Conservation (phyloP, 2,797 vertebrate species). For the Luscinia megarhynchos region DNA sequence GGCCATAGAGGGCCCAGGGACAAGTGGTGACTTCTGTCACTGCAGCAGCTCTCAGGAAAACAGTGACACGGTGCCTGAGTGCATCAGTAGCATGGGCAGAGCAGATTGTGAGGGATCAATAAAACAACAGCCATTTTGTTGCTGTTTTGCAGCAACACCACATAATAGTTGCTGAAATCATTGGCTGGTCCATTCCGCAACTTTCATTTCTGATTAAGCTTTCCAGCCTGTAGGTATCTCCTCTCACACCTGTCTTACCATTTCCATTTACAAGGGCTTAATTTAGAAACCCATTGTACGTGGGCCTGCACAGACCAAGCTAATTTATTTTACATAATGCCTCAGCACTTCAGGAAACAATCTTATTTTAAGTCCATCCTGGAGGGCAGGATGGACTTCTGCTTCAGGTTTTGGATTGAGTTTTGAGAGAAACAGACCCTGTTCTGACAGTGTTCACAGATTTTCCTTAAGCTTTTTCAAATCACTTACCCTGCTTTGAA, state of each 20-base stretch:
- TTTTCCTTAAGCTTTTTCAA: not conserved
- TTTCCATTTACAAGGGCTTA: slow-evolving; percentile 42
- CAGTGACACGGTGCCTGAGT: not conserved
- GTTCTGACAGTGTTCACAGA: not conserved
- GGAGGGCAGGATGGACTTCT: not conserved
- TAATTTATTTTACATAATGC: slow-evolving; percentile 50
- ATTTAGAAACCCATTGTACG: slow-evolving; percentile 46
- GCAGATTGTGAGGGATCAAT: not conserved
- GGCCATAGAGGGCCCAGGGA: not conserved
- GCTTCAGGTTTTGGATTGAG: not conserved
- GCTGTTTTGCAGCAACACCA: not conserved
- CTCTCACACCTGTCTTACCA: slow-evolving; percentile 17
- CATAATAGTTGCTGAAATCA: not conserved
- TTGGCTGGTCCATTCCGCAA: not conserved
- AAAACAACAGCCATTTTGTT: not conserved
- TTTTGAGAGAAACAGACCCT: not conserved
- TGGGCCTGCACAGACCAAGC: not conserved
- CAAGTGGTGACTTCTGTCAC: not conserved
- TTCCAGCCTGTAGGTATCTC: slow-evolving; percentile 33
- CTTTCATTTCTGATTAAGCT: slow-evolving; percentile 13
- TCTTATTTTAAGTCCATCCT: not conserved
- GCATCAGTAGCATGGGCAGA: not conserved
- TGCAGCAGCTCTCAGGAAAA: not conserved
- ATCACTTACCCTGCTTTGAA: not conserved
- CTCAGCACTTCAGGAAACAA: not conserved